A percentile compares a stretch with the other conserved stretches of the same genome.
Conservation (phyloP, 1,140 invertebrate species). For the Drosophila leontia region DNA sequence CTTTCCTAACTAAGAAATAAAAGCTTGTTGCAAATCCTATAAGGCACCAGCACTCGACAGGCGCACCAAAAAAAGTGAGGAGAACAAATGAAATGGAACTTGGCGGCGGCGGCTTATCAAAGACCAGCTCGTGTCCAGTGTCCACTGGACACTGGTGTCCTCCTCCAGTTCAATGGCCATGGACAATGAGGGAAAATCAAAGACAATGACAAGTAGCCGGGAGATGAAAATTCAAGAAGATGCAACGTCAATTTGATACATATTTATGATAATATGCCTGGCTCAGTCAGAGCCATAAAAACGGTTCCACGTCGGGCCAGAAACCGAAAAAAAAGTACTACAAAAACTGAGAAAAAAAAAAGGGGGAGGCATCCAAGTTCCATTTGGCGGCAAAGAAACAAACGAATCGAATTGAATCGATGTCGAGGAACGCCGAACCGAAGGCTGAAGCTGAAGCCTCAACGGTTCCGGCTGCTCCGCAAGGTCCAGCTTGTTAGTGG, state of each 20-base stretch:
- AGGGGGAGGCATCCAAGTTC: conserved; percentile 15
- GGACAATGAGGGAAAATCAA: conserved; percentile 82
- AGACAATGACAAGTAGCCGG: conserved; percentile 81
- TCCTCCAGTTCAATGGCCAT: conserved; percentile 66
- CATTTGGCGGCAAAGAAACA: conserved; percentile 67
- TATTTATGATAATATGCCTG: conserved; percentile 80
- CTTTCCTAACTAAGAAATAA: conserved; percentile 45
- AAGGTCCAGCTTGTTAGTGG: conserved; percentile 62
- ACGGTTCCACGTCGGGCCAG: conserved; percentile 35
- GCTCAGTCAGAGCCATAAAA: conserved; percentile 66
- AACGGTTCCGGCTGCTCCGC: conserved; percentile 58
- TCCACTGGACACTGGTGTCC: conserved; percentile 29
- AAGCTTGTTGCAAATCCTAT: conserved; percentile 63
- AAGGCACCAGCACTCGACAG: conserved; percentile 53
- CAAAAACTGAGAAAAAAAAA: neutral
- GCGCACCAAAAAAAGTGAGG: conserved; percentile 27
- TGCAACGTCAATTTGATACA: conserved; percentile 83
- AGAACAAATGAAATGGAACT: conserved; percentile 38
- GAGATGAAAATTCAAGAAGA: conserved; percentile 83
- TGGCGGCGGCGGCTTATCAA: conserved; percentile 76
- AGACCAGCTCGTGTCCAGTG: conserved; percentile 46
- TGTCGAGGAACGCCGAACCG: conserved; percentile 42
- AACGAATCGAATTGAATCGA: conserved; percentile 59
- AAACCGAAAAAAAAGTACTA: conserved; percentile 7
- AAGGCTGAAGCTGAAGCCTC: conserved; percentile 43